Conservation (phyloP, 1,140 invertebrate genomes). For the Chrysopa pallens region DNA sequence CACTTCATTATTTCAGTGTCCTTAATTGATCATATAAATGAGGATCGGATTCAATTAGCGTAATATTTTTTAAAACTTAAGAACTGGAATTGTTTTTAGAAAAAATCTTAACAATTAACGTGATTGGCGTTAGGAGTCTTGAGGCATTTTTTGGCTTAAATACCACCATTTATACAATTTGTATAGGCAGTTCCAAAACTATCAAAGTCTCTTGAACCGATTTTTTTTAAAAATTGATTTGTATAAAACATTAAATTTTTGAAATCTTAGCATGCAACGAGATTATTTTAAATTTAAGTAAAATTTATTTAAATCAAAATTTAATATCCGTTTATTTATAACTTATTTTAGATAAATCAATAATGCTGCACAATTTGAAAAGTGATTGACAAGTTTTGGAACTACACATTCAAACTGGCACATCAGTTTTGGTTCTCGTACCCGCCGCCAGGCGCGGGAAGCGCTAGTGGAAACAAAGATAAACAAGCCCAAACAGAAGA, state of each 20-base stretch:
- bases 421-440: slow-evolving; percentile 54
- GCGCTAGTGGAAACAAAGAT: slow-evolving; percentile 19
- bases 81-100: too few species aligned
- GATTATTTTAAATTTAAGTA: background rate
- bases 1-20: too few species aligned
- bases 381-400: slow-evolving; percentile 1
- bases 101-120: too few species aligned
- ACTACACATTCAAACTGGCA: slow-evolving; percentile 29
- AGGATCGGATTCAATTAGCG: too few species aligned
- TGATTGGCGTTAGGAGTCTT: too few species aligned
- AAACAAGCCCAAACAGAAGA: slow-evolving; percentile 15
- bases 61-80: too few species aligned
- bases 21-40: too few species aligned
- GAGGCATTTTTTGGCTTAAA: too few species aligned
- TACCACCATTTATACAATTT: too few species aligned
- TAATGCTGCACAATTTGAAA: background rate
- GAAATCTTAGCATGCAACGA: background rate
- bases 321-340: background rate
- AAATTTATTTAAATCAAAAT: background rate
- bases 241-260: too few species aligned
- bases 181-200: too few species aligned
- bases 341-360: background rate
- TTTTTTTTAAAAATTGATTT: background rate
- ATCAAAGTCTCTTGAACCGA: background rate
- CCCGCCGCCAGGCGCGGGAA: slow-evolving; percentile 40